These are phyloP conservation scores for Cottus gobio DNA, from an alignment of 2,113 vertebrate species.

Conservation along the genomic window DNA sequence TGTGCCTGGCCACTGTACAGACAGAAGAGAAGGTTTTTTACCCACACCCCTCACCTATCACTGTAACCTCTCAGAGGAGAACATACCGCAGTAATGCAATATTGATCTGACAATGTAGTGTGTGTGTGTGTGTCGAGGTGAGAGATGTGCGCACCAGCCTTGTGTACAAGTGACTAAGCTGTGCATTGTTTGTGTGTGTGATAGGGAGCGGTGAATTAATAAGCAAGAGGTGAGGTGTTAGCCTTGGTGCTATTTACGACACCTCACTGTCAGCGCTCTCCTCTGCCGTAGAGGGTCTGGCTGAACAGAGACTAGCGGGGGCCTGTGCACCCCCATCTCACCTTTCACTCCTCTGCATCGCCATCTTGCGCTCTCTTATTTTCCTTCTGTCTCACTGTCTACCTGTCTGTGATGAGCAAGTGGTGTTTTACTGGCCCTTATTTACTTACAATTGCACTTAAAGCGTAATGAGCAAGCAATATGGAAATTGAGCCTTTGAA, in stretches of 20 bases:
- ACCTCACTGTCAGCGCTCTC: conserved; percentile 67
- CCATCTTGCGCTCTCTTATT: conserved; percentile 30
- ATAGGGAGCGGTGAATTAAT: conserved; percentile 67
- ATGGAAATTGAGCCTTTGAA: background rate
- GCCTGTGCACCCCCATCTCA: conserved; percentile 51
- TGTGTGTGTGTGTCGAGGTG: conserved; percentile 24
- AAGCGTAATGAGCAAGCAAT: conserved; percentile 1
- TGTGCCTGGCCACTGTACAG: conserved; percentile 61
- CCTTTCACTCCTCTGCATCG: conserved; percentile 43
- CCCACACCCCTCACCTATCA: conserved; percentile 71
- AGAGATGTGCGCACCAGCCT: conserved; percentile 32
- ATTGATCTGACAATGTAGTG: conserved; percentile 76
- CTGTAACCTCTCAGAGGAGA: conserved; percentile 70
- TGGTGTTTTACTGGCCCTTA: background rate
- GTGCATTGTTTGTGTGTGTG: conserved; percentile 51
- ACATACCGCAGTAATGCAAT: conserved; percentile 78
- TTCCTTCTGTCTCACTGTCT: conserved; percentile 28
- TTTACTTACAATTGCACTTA: conserved; percentile 3
- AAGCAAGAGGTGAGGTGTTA: conserved; percentile 75
- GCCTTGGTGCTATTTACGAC: conserved; percentile 77
- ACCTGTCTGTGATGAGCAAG: conserved; percentile 11
- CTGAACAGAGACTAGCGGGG: conserved; percentile 52
- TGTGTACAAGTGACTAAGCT: conserved; percentile 44
- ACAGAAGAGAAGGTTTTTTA: conserved; percentile 59
- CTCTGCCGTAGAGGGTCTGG: conserved; percentile 55